These are phyloP conservation scores for Knipowitschia caucasica DNA, from an alignment of 2,797 vertebrate genomes.

Conservation along the genomic window DNA sequence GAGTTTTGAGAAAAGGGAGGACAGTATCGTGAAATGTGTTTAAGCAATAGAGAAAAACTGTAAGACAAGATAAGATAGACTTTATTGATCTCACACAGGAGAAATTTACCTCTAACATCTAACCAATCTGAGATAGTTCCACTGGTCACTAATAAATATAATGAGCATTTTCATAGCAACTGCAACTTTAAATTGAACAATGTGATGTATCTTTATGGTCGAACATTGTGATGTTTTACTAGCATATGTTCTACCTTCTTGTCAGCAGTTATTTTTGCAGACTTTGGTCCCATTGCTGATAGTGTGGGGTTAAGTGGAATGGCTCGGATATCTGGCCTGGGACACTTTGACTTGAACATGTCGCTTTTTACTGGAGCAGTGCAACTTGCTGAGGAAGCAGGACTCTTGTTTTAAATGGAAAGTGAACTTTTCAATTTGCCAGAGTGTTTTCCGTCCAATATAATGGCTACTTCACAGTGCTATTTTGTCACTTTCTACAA, in stretches of 20 bases:
- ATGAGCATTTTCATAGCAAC: too few species aligned
- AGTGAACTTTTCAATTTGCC: constrained; percentile 67
- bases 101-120: too few species aligned
- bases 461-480: constrained; percentile 14
- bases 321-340: constrained; percentile 49
- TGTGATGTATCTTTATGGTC: too few species aligned
- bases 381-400: constrained; percentile 65
- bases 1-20: too few species aligned
- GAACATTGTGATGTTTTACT: background rate
- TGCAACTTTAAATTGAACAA: too few species aligned
- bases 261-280: constrained; percentile 1
- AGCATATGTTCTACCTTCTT: background rate
- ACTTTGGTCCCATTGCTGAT: constrained; percentile 27
- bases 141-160: too few species aligned
- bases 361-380: constrained; percentile 40
- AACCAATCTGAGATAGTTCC: too few species aligned
- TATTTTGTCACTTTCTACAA: constrained; percentile 35
- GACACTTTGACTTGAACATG: constrained; percentile 48
- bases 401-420: constrained; percentile 53
- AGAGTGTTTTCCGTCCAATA: constrained; percentile 57
- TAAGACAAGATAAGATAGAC: too few species aligned
- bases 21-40: too few species aligned
- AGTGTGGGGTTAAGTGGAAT: constrained; percentile 42
- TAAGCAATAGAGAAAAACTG: too few species aligned
- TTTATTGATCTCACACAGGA: too few species aligned